Base-by-base conservation (phyloP, 2,797 vertebrate species). In the Peromyscus nudipes region DNA sequence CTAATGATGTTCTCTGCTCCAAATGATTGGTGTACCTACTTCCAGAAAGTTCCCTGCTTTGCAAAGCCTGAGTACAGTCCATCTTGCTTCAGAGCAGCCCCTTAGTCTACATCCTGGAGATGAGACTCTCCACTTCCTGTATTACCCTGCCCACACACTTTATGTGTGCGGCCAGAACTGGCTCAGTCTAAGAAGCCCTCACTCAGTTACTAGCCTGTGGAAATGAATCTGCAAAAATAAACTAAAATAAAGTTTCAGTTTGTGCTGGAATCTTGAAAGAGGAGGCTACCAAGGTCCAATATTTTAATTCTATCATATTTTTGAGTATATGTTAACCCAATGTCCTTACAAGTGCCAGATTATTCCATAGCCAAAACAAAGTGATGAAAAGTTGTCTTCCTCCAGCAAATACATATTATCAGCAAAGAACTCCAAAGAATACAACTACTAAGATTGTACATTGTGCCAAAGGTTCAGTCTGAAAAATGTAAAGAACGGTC, bases 401-500 rank as follows among this genome's bases (percentile, higher is more conserved):
- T 88, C 25, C 29, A 94, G n/a, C 40, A 62, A 43, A 27, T 16
- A 57, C 55, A 57, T 60, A n/a, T 1, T 60, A 80, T 64, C 67
- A 89, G 52, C 57, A 89, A 57, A 91, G 73, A 81, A 95, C 76
- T 71, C 89, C 87, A 89, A 60, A 97, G 79, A 67, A 25, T 62
- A 16, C 37, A 67, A 67, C 57, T n/a, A 81, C 49, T 67, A 84
- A 77, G 21, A 95, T 40, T 27, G 16, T 31, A 52, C 55, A n/a
- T 43, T 87, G 94, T 9, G 49, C 9, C 69, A 57, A 90, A 88
- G 29, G 8, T 95, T 95, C 43, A 73, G 19, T 73, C 34, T 87
- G 55, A 91, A 97, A 96, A 96, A 89, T 55, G 43, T 76, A 84
- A 79, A 94, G 60, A 65, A 86, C 34, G 25, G 34, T 67, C 37